phyloP scores from a whole-genome alignment of 2,113 vertebrate species.

The Monarcha castaneiventris region DNA sequence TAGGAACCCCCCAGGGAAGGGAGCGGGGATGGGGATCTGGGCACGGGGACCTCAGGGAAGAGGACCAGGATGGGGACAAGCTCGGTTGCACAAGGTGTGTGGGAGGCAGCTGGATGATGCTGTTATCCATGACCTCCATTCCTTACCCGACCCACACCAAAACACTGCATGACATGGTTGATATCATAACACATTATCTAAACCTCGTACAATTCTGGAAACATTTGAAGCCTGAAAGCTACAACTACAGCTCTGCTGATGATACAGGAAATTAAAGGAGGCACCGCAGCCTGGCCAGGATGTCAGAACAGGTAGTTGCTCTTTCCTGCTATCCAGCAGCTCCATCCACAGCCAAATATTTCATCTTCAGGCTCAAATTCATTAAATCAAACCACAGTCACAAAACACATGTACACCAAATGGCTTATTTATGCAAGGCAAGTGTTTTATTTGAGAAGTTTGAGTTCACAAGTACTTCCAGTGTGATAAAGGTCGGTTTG shows the following conservation, averaged over 20 bases:
- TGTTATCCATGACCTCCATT: background rate
- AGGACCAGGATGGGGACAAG: background rate
- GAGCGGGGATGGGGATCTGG: background rate
- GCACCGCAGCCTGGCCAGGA: background rate
- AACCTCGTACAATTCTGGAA: background rate
- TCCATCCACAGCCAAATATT: background rate
- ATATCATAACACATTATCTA: background rate
- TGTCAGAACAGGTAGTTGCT: background rate
- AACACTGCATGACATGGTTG: background rate
- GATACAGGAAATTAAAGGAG: background rate
- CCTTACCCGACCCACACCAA: background rate
- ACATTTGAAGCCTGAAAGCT: background rate
- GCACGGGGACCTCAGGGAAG: rapidly evolving
- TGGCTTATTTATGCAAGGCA: background rate
- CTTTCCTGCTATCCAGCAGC: background rate
- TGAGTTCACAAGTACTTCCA: background rate
- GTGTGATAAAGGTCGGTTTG: background rate
- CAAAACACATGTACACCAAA: background rate
- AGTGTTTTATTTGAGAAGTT: conserved; percentile 39
- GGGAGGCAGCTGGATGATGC: background rate
- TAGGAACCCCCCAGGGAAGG: background rate
- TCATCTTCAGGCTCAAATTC: background rate
- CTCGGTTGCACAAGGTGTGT: background rate
- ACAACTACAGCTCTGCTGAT: background rate
- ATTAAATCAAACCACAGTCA: background rate